These are phyloP conservation scores for Bungarus multicinctus DNA, from an alignment of 2,113 vertebrate genomes.

Conservation along the genomic window DNA sequence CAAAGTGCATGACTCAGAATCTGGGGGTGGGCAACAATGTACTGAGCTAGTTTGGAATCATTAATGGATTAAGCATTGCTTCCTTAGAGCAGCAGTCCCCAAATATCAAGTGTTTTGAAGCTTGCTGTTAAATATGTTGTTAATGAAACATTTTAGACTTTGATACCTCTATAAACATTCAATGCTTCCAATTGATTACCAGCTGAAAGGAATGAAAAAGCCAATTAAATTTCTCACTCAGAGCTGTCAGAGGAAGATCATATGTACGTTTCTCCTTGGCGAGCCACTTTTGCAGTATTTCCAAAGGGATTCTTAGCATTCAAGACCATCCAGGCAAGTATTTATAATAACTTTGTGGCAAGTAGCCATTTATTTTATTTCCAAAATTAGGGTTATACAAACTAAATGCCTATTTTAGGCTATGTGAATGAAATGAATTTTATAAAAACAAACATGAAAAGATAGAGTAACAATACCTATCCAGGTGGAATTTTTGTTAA, in stretches of 20 bases:
- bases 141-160: background rate
- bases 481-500: background rate
- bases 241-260: background rate
- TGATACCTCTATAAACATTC: accelerated
- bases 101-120: background rate
- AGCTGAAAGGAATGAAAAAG: background rate
- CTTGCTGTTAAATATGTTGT: background rate
- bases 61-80: conserved; percentile 2
- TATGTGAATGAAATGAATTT: background rate
- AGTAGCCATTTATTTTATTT: conserved; percentile 17
- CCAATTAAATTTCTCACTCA: background rate
- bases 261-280: background rate
- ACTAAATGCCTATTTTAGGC: background rate
- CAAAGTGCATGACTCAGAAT: conserved; percentile 1
- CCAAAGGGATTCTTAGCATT: accelerated
- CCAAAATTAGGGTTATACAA: conserved; percentile 15
- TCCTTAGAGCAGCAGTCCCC: background rate
- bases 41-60: background rate
- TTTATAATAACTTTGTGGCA: background rate
- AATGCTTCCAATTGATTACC: background rate
- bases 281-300: background rate
- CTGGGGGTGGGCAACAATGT: background rate
- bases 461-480: background rate
- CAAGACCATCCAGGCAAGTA: accelerated
- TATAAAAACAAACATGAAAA: background rate